Percentiles rank a stretch among this genome's conserved stretches.
These are phyloP conservation scores for Heliornis fulica DNA, from an alignment of 2,113 vertebrate species.

Conservation along the genomic window DNA sequence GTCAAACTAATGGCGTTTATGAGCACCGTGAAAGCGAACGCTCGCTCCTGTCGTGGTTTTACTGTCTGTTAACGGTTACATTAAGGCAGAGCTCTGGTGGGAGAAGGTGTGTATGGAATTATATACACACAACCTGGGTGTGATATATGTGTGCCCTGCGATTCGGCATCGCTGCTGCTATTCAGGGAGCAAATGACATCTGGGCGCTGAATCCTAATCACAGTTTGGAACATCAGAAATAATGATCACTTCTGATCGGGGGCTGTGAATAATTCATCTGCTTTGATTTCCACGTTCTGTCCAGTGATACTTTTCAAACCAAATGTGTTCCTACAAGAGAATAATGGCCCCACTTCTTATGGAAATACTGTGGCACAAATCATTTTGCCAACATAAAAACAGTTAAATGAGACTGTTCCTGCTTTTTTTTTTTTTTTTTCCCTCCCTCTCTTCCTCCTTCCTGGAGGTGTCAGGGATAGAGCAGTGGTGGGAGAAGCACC, in stretches of 20 bases:
- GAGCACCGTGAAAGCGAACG: conserved; percentile 58
- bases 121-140: conserved; percentile 29
- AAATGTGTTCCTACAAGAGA: conserved; percentile 83
- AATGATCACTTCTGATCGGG: conserved; percentile 81
- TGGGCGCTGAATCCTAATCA: conserved; percentile 78
- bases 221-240: conserved; percentile 79
- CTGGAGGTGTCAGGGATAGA: conserved; percentile 35
- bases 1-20: conserved; percentile 69
- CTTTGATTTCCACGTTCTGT: conserved; percentile 78
- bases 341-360: conserved; percentile 82
- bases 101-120: conserved; percentile 65
- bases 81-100: conserved; percentile 41
- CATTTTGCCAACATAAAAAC: conserved; percentile 78
- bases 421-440: conserved; percentile 54
- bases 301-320: conserved; percentile 82
- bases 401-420: conserved; percentile 75
- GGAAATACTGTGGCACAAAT: conserved; percentile 81
- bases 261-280: conserved; percentile 81
- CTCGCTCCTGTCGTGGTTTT: conserved; percentile 53
- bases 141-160: conserved; percentile 44
- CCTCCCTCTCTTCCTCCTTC: not conserved
- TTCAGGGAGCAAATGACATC: conserved; percentile 76
- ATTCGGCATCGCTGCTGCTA: conserved; percentile 52
- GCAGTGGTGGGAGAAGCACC: conserved; percentile 14
- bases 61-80: conserved; percentile 50